Evolutionary conservation across 2,113 vertebrate species (phyloP), one percentile per base, ranked within the genome.

Genomic region (Rhabdornis inornatus): DNA sequence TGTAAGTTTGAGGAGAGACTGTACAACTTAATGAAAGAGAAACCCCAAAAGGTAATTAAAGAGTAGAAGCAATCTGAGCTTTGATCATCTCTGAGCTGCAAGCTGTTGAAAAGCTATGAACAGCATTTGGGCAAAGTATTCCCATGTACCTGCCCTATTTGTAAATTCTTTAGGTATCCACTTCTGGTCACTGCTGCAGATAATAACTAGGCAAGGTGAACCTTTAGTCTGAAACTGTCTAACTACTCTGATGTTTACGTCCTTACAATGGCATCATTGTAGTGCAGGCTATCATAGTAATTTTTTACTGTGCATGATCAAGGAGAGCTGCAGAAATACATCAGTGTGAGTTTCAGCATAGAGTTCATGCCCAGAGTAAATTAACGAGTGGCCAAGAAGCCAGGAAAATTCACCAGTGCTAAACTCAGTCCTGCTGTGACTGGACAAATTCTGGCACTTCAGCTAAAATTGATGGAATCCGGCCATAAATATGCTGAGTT

Each of bases 371-470:
- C 42, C 47, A 63, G 35, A 66, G 23, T 21, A 80, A 86, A 89
- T 81, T 21, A 84, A 44, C 4, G 22, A 83, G 30, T 42, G 39
- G 57, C 61, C 85, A 87, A 22, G 42, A 85, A 66, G 66, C 39
- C 61, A 85, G 70, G 79, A 94, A 92, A 87, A 87, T 89, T 59
- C n/a, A 7, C 55, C 64, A 89, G 45, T 57, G 42, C 31, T 90
- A 92, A 95, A 90, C 40, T 90, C 42, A 35, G 63, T 33, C 91
- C 76, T 89, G 87, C 83, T 81, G 89, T 61, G 87, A 91, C 68
- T 28, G 20, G 50, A 77, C 7, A 13, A 53, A n/a, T 92, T 80
- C 55, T 94, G 80, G 76, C 68, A 94, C 28, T 50, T 88, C 63
- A 64, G 70, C 10, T 78, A 59, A 82, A 69, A 56, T 20, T 10